phyloP scores from a whole-genome alignment of 2,797 vertebrate genomes.

The Tiaroga cobitis region DNA sequence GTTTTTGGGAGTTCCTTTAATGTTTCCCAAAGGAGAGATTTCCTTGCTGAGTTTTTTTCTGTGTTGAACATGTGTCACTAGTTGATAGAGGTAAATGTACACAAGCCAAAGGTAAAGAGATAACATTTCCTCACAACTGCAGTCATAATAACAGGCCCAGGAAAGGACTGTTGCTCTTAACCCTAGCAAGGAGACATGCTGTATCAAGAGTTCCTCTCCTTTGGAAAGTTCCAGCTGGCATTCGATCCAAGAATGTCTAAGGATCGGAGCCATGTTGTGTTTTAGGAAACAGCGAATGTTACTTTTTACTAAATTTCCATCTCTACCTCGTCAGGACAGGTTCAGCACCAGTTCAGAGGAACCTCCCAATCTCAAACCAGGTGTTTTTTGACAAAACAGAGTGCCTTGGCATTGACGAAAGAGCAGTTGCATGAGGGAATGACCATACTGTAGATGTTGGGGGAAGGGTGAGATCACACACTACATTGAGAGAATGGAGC shows the following conservation, averaged over 20 bases:
- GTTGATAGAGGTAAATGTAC: slow-evolving; percentile 21
- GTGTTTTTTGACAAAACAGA: slow-evolving; percentile 62
- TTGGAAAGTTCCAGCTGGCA: slow-evolving; percentile 74
- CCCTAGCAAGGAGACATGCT: background rate
- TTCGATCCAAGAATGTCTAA: slow-evolving; percentile 66
- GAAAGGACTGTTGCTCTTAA: slow-evolving; percentile 16
- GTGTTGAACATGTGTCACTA: slow-evolving; percentile 16
- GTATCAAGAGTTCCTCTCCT: slow-evolving; percentile 38
- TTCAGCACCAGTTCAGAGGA: slow-evolving; percentile 75
- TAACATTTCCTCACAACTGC: slow-evolving; percentile 26
- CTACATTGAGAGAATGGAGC: slow-evolving; percentile 10
- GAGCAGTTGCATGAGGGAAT: slow-evolving; percentile 21
- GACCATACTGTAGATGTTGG: background rate
- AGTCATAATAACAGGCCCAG: slow-evolving; percentile 1
- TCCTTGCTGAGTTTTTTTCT: background rate
- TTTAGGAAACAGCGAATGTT: slow-evolving; percentile 58
- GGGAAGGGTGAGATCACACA: slow-evolving; percentile 16
- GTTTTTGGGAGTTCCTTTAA: background rate
- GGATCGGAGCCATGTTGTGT: slow-evolving; percentile 61
- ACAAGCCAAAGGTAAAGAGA: slow-evolving; percentile 28
- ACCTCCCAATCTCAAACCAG: slow-evolving; percentile 69
- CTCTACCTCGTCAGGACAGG: slow-evolving; percentile 70
- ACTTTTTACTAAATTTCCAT: slow-evolving; percentile 70
- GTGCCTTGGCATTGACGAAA: slow-evolving; percentile 37
- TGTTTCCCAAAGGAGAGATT: slow-evolving; percentile 7